Base-by-base conservation (phyloP, 2,888 invertebrate genomes). In the Ceramica pisi region DNA sequence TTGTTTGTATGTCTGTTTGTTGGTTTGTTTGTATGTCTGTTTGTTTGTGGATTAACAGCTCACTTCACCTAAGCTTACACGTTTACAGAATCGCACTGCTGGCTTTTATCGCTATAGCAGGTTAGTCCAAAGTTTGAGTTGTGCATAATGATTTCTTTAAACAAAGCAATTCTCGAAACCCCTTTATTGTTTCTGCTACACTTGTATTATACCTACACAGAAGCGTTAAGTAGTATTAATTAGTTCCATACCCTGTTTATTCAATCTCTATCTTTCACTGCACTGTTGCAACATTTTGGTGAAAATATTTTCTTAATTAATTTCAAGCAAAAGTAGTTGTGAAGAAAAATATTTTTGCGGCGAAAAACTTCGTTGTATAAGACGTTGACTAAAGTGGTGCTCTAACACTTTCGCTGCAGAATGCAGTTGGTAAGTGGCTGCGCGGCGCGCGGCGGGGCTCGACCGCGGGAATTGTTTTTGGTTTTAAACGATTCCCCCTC, bases 381-480 rank as follows among this genome's bases (percentile, higher is more conserved):
- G 68, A 76, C 63, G 63, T 69, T 79, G 71, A 68, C 51, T 73
- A 59, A 76, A 83, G 71, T 71, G 65, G 57, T 65, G 53, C 72
- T 73, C 65, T 61, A 73, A 81, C 68, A 73, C 60, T 80, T 77
- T 80, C 41, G 12, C 53, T 68, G 70, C 59, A 81, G 70, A 78
- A 81, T 83, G 73, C 84, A 82, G 66, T 70, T 67, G 61, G 56
- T 67, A 71, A 83, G 67, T 76, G 80, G 38, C 38, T 38, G 31
- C 61, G 31, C 64, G 23, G 23, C 56, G 61, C 50, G 41, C 59
- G 59, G 44, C 63, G 79, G 55, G 69, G 41, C 44, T 59, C 51
- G 59, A 64, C 80, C 64, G 71, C 67, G 48, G 10, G 67, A 71
- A 82, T 70, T 74, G 81, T 67, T 80, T 83, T 78, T 83, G 74